A percentile compares a stretch with the other conserved stretches of the same genome.
Evolutionary conservation across 2,113 vertebrate genomes (phyloP).

Genomic region (Thermophis baileyi): DNA sequence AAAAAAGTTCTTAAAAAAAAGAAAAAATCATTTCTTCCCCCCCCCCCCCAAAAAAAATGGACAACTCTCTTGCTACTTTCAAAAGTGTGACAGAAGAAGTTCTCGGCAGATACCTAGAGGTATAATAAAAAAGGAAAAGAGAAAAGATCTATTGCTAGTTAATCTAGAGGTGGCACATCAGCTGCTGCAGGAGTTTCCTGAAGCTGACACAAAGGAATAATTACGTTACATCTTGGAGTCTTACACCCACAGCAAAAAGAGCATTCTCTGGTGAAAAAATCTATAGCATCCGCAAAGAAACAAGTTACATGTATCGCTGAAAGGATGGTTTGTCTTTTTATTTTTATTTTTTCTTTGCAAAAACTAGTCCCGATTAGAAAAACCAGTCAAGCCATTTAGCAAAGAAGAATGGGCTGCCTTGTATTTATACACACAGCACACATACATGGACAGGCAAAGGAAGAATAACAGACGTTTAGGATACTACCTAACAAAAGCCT

Average conservation of each 20-base stretch:
- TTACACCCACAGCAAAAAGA: slow-evolving; percentile 9
- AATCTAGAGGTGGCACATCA: slow-evolving; percentile 4
- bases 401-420: slow-evolving; percentile 20
- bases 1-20: not conserved
- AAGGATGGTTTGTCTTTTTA: not conserved
- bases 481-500: slow-evolving; percentile 42
- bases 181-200: slow-evolving; percentile 29
- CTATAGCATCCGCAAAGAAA: slow-evolving; percentile 37
- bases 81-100: not conserved
- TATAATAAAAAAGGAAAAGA: not conserved
- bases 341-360: not conserved
- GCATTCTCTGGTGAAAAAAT: slow-evolving; percentile 20
- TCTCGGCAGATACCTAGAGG: slow-evolving; percentile 1
- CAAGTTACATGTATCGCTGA: not conserved
- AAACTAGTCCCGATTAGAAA: slow-evolving; percentile 27
- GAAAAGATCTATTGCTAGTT: slow-evolving; percentile 22
- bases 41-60: not conserved
- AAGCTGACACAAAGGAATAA: slow-evolving; percentile 6
- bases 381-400: slow-evolving; percentile 32
- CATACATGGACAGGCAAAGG: slow-evolving; percentile 19
- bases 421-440: no score
- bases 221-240: not conserved
- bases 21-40: not conserved
- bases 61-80: not conserved
- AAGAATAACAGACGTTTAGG: slow-evolving; percentile 8